phyloP scores from a whole-genome alignment of 2,888 invertebrate species.

The Diadromus collaris region DNA sequence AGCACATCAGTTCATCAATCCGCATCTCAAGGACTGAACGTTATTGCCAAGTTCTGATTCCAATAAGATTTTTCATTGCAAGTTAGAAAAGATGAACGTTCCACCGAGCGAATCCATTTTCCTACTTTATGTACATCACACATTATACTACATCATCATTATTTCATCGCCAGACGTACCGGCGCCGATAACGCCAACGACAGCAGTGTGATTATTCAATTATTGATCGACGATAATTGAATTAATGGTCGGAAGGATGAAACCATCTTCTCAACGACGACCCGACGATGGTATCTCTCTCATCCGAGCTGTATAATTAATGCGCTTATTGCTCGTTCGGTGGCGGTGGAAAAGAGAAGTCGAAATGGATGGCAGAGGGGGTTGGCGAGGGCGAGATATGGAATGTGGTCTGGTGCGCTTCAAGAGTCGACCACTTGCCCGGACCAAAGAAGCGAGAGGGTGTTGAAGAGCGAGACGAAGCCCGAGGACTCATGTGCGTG shows the following conservation, averaged over 20 bases:
- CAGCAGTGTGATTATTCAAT: constrained; percentile 38
- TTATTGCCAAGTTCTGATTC: too few relatives aligned
- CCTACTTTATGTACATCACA: too few relatives aligned
- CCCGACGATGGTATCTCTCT: constrained; percentile 10
- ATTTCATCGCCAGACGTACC: too few relatives aligned
- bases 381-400: constrained; percentile 51
- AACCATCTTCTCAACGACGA: constrained; percentile 17
- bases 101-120: too few relatives aligned
- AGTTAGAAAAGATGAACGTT: too few relatives aligned
- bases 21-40: too few relatives aligned
- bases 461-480: constrained; percentile 53
- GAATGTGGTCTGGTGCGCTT: constrained; percentile 56
- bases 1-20: too few relatives aligned
- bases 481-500: constrained; percentile 16
- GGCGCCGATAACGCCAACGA: neutral
- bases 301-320: constrained; percentile 50
- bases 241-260: constrained; percentile 30
- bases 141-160: too few relatives aligned
- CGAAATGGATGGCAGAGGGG: constrained; percentile 37
- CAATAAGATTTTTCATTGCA: too few relatives aligned
- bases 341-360: constrained; percentile 20
- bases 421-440: constrained; percentile 55
- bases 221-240: constrained; percentile 26
- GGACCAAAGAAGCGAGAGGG: constrained; percentile 47
- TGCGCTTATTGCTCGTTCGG: constrained; percentile 34